Base-by-base conservation (phyloP, 2,113 vertebrate genomes). In the Sphyrna mokarran region DNA sequence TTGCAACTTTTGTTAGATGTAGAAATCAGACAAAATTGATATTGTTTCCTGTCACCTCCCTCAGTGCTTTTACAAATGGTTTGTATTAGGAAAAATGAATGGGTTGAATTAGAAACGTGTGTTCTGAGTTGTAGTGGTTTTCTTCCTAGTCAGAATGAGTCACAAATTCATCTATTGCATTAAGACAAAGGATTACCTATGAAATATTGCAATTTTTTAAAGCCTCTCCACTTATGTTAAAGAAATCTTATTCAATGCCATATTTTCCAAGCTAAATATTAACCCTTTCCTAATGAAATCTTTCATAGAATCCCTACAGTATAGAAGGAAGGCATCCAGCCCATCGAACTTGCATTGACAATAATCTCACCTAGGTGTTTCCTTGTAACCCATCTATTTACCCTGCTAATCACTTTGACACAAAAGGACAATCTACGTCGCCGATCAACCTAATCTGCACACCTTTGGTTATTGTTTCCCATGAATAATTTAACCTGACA, bases 71-170 rank as follows among this genome's bases (percentile, higher is more conserved):
- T 96, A 97, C 97, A 97, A 98, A 97, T 97, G 97, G 97, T 97
- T 97, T 10, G 76, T 96, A 97, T 97, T 97, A 97, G 96, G 96
- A 93, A 94, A 22, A 94, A 68, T 37, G 58, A 96, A 97, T 96
- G 96, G 97, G 96, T 89, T 95, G 97, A 97, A 97, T 97, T 37
- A 94, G 97, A 97, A 97, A 97, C 97, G 97, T 97, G 97, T 97
- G 97, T 97, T 97, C 87, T 97, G 96, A 96, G 96, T 96, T 96
- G 96, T 96, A 97, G 97, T 97, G 97, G 97, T 97, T 97, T 97
- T 40, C 63, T 68, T 94, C 90, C 29, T 22, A 58, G 43, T 89
- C 33, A 26, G 96, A 96, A 95, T 96, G 97, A 97, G 97, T 97
- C 97, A 96, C 97, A 97, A 96, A 96, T 94, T 94, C 61, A 94